Evolutionary conservation across 2,797 vertebrate genomes (phyloP).

Genomic region (Okamejei kenojei): DNA sequence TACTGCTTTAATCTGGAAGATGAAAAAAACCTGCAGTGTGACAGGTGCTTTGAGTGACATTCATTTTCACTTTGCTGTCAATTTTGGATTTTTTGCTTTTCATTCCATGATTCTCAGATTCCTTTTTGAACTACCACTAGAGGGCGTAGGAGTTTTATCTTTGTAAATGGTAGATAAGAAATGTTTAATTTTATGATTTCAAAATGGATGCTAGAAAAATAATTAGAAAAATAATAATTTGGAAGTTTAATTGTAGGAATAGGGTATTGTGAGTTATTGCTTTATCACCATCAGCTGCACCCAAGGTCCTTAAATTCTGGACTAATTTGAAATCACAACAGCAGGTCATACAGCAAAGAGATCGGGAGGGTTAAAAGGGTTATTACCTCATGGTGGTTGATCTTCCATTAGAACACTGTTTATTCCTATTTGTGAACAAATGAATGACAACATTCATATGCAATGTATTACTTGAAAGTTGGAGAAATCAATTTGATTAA

Average conservation of each 20-base stretch:
- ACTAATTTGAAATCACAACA: too few relatives aligned
- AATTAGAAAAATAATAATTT: too few relatives aligned
- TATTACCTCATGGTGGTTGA: too few relatives aligned
- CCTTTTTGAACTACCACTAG: neutral
- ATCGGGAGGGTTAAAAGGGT: too few relatives aligned
- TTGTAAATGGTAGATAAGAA: conserved; percentile 11
- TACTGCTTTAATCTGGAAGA: neutral
- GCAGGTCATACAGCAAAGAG: too few relatives aligned
- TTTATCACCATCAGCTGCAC: neutral
- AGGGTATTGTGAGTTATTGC: neutral
- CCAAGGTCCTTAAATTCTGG: neutral
- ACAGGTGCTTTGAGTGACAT: neutral
- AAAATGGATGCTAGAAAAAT: conserved; percentile 39
- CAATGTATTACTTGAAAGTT: neutral
- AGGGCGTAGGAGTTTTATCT: neutral
- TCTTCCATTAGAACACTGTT: too few relatives aligned
- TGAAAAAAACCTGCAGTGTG: neutral
- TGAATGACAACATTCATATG: too few relatives aligned
- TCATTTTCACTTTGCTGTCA: neutral
- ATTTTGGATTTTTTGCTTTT: neutral
- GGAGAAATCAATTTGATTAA: too few relatives aligned
- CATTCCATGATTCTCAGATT: neutral
- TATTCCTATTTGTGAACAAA: neutral
- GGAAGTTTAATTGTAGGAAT: neutral
- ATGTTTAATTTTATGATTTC: neutral